Conservation (phyloP, 2,888 invertebrate genomes). For the Iselma pallidipennis region DNA sequence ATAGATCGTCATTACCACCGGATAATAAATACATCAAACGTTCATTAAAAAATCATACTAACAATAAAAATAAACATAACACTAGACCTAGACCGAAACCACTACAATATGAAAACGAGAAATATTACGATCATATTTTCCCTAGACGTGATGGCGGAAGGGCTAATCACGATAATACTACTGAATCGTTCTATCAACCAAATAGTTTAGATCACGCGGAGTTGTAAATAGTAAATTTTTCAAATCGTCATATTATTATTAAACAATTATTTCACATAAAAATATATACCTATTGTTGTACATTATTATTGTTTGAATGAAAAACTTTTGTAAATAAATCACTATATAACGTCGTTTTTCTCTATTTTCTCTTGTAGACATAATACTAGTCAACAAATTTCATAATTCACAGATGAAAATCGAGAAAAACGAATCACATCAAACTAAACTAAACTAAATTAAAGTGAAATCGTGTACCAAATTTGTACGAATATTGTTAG, state of each 20-base stretch:
- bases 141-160: conserved; percentile 50
- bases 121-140: conserved; percentile 66
- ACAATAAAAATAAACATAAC: conserved; percentile 48
- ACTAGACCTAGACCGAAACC: conserved; percentile 63
- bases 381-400: conserved; percentile 3
- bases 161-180: conserved; percentile 33
- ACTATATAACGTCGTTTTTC: too few species aligned
- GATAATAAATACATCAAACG: conserved; percentile 40
- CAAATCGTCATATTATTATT: conserved; percentile 20
- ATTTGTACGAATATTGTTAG: not conserved
- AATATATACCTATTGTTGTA: conserved; percentile 16
- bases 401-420: not conserved
- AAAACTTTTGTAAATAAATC: not conserved
- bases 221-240: conserved; percentile 47
- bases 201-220: conserved; percentile 52
- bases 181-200: conserved; percentile 51
- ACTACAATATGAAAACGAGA: conserved; percentile 63
- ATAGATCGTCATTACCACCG: conserved; percentile 38
- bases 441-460: too few species aligned
- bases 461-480: not conserved
- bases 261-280: conserved; percentile 17
- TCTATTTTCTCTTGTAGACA: conserved; percentile 1
- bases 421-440: not conserved
- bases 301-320: not conserved
- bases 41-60: conserved; percentile 39